A percentile compares a stretch with the other conserved stretches of the same genome.
These are phyloP conservation scores for Aythya fuligula DNA, from an alignment of 2,797 vertebrate genomes.

Conservation along the genomic window DNA sequence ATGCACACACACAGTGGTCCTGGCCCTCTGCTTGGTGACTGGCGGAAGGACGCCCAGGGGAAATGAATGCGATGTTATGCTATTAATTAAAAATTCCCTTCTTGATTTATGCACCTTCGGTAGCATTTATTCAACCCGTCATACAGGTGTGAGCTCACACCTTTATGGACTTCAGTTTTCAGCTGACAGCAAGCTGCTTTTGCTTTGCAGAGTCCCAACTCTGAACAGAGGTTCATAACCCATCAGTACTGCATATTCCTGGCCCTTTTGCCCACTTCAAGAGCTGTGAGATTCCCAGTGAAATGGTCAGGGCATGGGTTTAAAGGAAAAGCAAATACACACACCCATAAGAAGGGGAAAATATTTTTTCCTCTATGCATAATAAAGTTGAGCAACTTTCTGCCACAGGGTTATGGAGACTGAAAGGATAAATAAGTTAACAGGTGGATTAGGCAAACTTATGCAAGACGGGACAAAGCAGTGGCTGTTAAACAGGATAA, in stretches of 20 bases:
- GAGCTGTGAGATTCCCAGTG: not conserved
- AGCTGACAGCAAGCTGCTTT: not conserved
- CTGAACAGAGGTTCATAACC: not conserved
- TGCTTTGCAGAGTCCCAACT: not conserved
- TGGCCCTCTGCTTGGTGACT: not conserved
- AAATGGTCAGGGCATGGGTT: not conserved
- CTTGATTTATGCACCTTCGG: constrained; percentile 45
- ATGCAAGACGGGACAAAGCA: not conserved
- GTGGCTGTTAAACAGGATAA: not conserved
- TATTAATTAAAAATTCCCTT: constrained; percentile 47
- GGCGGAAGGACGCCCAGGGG: not conserved
- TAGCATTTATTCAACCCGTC: not conserved
- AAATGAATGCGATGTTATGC: constrained; percentile 40
- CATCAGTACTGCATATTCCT: not conserved
- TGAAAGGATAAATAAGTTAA: not conserved
- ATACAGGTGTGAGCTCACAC: not conserved
- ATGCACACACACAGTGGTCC: rapidly evolving
- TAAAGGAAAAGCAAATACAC: not conserved
- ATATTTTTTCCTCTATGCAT: rapidly evolving
- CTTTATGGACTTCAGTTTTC: constrained; percentile 29
- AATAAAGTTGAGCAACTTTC: not conserved
- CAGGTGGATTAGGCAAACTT: not conserved
- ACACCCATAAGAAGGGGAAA: not conserved
- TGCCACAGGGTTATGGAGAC: not conserved
- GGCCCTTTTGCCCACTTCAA: not conserved